A percentile compares a stretch with the other conserved stretches of the same genome.
These are phyloP conservation scores for Chionodraco myersi DNA, from an alignment of 2,113 vertebrate species.

Conservation along the genomic window DNA sequence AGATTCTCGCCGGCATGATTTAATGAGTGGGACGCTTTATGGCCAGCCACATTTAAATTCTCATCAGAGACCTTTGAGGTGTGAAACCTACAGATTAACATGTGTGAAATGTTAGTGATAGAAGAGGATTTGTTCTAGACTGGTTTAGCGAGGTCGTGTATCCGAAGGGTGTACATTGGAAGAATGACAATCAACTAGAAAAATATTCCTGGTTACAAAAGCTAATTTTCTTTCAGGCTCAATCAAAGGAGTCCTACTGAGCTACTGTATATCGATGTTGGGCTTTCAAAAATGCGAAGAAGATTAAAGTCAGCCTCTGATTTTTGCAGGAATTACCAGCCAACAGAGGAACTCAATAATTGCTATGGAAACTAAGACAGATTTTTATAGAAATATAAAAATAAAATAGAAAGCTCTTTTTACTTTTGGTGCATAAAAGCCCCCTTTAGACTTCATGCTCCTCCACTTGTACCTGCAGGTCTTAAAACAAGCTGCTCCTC, in stretches of 20 bases:
- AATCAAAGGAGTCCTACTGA: slow-evolving; percentile 27
- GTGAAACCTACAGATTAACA: slow-evolving; percentile 25
- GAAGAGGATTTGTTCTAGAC: slow-evolving; percentile 24
- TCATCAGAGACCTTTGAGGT: slow-evolving; percentile 47
- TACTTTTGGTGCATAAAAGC: slow-evolving; percentile 5
- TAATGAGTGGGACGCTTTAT: slow-evolving; percentile 55
- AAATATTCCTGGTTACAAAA: slow-evolving; percentile 26
- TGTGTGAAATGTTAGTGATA: slow-evolving; percentile 13
- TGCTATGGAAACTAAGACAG: slow-evolving; percentile 44
- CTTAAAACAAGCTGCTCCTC: slow-evolving; percentile 9
- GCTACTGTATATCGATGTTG: slow-evolving; percentile 20
- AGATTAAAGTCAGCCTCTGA: slow-evolving; percentile 39
- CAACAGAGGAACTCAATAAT: slow-evolving; percentile 31
- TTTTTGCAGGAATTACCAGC: slow-evolving; percentile 33
- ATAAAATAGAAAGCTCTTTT: slow-evolving; percentile 9
- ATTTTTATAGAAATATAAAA: background rate
- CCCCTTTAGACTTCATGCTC: slow-evolving; percentile 27
- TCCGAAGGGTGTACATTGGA: slow-evolving; percentile 32
- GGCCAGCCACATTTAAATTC: slow-evolving; percentile 59
- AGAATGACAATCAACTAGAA: slow-evolving; percentile 32
- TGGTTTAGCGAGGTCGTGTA: slow-evolving; percentile 29
- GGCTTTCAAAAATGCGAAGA: slow-evolving; percentile 22
- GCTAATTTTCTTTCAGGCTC: slow-evolving; percentile 11
- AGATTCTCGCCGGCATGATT: slow-evolving; percentile 62
- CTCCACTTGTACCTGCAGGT: slow-evolving; percentile 40